Conservation (phyloP, 1,140 invertebrate genomes). For the Nylanderia fulva region DNA sequence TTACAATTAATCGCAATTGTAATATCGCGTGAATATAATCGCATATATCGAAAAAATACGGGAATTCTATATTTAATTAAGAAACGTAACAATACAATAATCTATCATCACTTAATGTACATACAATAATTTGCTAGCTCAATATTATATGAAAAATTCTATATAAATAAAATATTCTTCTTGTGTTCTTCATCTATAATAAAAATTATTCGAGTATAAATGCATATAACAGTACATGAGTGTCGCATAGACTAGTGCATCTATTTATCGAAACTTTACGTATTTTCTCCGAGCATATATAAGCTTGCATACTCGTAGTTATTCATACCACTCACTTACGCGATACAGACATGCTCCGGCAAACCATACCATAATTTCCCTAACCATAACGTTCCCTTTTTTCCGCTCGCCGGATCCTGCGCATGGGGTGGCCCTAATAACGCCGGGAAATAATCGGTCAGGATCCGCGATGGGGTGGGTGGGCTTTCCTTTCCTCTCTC, state of each 20-base stretch:
- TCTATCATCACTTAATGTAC: neutral
- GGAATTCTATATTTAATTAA: conserved; percentile 23
- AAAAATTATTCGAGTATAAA: neutral
- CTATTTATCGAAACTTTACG: neutral
- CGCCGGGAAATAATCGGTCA: conserved; percentile 38
- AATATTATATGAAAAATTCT: neutral
- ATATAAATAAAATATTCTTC: neutral
- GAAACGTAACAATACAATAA: neutral
- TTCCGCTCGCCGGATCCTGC: conserved; percentile 23
- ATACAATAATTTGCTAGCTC: neutral
- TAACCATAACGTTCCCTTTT: conserved; percentile 53
- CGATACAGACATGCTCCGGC: neutral
- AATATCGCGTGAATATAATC: conserved; percentile 1
- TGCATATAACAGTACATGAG: neutral
- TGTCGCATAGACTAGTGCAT: neutral
- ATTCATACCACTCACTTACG: conserved; percentile 18
- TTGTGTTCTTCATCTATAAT: neutral
- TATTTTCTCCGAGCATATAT: neutral
- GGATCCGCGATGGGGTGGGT: conserved; percentile 13
- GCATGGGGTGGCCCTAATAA: conserved; percentile 32
- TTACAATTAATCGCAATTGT: neutral
- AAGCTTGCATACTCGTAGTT: neutral
- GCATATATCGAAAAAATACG: neutral
- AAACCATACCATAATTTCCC: conserved; percentile 48
- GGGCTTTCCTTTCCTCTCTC: too few relatives aligned